A percentile compares a stretch with the other conserved stretches of the same genome.
phyloP scores from a whole-genome alignment of 2,113 vertebrate species.

The Prunella fulvescens region DNA sequence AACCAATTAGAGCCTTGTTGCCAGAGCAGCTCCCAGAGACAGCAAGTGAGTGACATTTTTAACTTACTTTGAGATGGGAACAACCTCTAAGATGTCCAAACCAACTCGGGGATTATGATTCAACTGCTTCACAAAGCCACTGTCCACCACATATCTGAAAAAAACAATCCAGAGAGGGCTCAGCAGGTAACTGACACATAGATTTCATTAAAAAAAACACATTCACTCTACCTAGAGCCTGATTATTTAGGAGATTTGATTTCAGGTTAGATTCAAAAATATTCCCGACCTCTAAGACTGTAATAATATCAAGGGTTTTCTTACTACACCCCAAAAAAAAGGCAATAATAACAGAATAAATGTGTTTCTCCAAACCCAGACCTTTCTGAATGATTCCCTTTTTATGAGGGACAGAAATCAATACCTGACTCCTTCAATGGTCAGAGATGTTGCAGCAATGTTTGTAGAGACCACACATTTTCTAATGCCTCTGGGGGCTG shows the following conservation, averaged over 20 bases:
- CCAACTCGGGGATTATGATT: constrained; percentile 93
- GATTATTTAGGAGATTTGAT: neutral
- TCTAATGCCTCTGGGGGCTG: constrained; percentile 85
- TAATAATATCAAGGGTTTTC: neutral
- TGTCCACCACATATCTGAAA: constrained; percentile 90
- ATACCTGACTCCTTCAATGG: constrained; percentile 92
- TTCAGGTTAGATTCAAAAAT: neutral
- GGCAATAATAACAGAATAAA: neutral
- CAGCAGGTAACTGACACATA: neutral
- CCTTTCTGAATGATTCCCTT: neutral
- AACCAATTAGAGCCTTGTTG: neutral
- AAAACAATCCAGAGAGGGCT: neutral
- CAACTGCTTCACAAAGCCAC: constrained; percentile 96
- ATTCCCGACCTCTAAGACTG: neutral
- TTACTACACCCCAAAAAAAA: neutral
- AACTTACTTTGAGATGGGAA: constrained; percentile 96
- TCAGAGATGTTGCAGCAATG: constrained; percentile 95
- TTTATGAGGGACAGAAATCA: neutral
- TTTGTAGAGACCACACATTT: constrained; percentile 97
- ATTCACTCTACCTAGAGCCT: neutral
- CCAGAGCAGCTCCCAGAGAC: neutral
- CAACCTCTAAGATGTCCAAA: constrained; percentile 92
- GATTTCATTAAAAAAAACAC: neutral
- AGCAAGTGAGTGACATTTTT: neutral
- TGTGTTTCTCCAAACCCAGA: neutral